Conservation (phyloP, 2,797 vertebrate genomes). For the Sarcophilus harrisii region DNA sequence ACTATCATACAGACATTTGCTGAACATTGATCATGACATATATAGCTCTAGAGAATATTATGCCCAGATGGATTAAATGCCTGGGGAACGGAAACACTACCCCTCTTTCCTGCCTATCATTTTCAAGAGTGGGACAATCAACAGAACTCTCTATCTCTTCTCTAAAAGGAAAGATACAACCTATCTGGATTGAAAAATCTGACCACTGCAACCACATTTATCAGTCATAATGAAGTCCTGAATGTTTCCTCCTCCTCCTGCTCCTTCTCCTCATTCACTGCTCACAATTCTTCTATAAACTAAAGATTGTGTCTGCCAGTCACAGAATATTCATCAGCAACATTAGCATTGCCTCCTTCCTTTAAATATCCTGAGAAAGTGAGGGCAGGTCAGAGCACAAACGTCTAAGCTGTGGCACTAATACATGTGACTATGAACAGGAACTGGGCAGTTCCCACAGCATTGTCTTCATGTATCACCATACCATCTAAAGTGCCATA, state of each 20-base stretch:
- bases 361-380: not conserved
- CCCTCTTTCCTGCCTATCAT: not conserved
- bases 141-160: not conserved
- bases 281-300: not conserved
- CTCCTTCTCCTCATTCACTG: not conserved
- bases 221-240: not conserved
- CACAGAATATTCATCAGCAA: not conserved
- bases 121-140: not conserved
- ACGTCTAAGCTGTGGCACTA: not conserved
- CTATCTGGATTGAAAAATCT: not conserved
- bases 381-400: not conserved
- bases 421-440: not conserved
- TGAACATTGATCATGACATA: not conserved
- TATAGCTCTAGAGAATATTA: not conserved
- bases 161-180: not conserved
- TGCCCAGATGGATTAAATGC: not conserved
- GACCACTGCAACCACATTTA: not conserved
- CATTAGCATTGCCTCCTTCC: not conserved
- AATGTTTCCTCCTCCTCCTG: not conserved
- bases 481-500: not conserved
- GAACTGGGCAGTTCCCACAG: not conserved
- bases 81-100: not conserved
- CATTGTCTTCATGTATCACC: not conserved
- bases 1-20: not conserved
- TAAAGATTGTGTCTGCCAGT: not conserved